These are phyloP conservation scores for Emberiza fucata DNA, from an alignment of 2,113 vertebrate genomes.

Conservation along the genomic window DNA sequence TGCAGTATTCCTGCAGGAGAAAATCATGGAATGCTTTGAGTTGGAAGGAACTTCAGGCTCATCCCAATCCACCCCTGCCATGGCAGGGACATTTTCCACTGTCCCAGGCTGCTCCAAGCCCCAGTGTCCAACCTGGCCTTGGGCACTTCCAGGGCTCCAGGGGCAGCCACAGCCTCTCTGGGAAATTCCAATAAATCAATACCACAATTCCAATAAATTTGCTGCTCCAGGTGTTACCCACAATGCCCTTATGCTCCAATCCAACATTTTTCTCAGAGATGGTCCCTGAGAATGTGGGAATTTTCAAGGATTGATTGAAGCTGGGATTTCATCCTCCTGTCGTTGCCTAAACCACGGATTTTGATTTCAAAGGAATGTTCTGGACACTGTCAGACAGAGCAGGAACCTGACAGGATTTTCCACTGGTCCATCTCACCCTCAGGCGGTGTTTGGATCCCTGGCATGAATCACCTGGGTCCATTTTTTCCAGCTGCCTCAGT, in stretches of 20 bases:
- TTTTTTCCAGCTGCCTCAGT: not conserved
- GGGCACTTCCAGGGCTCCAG: not conserved
- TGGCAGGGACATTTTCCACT: not conserved
- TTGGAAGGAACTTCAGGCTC: accelerated
- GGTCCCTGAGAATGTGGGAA: not conserved
- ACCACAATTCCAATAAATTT: not conserved
- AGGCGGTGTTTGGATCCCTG: not conserved
- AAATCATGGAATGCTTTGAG: not conserved
- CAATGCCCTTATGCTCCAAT: accelerated
- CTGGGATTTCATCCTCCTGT: not conserved
- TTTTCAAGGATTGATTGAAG: not conserved
- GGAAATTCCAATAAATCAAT: not conserved
- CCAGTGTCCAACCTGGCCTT: accelerated
- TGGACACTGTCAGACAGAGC: accelerated
- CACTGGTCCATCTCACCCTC: not conserved
- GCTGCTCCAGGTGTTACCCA: not conserved
- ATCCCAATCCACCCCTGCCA: not conserved
- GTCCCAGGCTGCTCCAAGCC: accelerated
- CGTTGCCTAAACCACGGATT: accelerated
- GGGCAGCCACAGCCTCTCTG: not conserved
- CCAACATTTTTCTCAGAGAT: not conserved
- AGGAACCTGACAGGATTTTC: not conserved
- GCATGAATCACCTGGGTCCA: not conserved
- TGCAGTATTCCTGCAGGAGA: not conserved
- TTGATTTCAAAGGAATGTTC: accelerated